Conservation (phyloP, 2,888 invertebrate species). For the Trachelus stipa region DNA sequence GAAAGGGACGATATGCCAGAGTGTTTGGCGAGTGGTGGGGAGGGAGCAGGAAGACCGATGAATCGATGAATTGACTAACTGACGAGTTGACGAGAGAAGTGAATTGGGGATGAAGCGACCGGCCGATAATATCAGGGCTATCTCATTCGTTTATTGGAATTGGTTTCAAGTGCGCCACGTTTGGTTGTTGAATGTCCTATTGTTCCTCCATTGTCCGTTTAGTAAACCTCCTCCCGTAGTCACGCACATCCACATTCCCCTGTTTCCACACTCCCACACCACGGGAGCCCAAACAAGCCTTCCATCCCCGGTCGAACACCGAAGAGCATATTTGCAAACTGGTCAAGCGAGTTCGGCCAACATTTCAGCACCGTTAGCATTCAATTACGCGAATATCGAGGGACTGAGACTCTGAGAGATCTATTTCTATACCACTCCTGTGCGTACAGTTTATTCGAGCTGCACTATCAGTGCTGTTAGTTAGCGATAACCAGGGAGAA, state of each 20-base stretch:
- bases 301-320: conserved; percentile 35
- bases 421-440: no score
- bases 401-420: conserved; percentile 15
- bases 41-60: conserved; percentile 22
- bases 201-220: conserved; percentile 5
- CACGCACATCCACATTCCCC: not conserved
- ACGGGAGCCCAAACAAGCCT: conserved; percentile 34
- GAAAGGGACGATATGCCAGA: conserved; percentile 9
- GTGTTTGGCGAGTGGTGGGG: conserved; percentile 22
- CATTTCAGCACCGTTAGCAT: conserved; percentile 55
- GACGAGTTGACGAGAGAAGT: no score
- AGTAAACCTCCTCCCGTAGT: conserved; percentile 4
- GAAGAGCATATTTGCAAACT: conserved; percentile 52
- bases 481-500: not conserved
- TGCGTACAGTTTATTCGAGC: no score
- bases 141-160: conserved; percentile 1
- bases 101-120: no score
- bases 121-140: no score
- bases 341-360: conserved; percentile 49
- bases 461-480: no score
- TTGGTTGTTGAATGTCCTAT: conserved; percentile 1
- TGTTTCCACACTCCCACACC: not conserved
- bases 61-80: no score
- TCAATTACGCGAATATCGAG: conserved; percentile 54
- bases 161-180: conserved; percentile 6